A percentile compares a stretch with the other conserved stretches of the same genome.
phyloP scores from a whole-genome alignment of 2,113 vertebrate genomes.

The Polyodon spathula region DNA sequence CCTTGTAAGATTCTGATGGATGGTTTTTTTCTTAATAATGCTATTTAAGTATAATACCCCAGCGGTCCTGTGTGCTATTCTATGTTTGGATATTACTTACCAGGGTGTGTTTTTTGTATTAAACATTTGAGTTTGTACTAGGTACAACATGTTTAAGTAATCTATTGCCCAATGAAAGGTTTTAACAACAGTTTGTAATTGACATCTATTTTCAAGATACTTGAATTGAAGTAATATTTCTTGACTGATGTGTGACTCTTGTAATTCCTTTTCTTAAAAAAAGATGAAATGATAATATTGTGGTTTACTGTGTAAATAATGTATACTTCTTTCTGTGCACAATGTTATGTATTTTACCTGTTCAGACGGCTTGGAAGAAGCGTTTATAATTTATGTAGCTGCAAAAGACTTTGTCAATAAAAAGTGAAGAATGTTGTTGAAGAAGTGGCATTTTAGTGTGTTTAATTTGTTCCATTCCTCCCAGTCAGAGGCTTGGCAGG shows the following conservation, averaged over 20 bases:
- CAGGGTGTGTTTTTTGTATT: constrained; percentile 12
- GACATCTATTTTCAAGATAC: constrained; percentile 32
- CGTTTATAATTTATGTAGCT: constrained; percentile 37
- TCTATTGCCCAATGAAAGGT: constrained; percentile 25
- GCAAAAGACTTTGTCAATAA: constrained; percentile 37
- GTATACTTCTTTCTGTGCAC: constrained; percentile 22
- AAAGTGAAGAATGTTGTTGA: constrained; percentile 28
- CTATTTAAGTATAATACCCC: constrained; percentile 15
- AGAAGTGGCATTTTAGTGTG: no score
- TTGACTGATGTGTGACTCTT: constrained; percentile 31
- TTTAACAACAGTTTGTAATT: constrained; percentile 24
- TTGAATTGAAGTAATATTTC: constrained; percentile 34
- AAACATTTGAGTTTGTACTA: constrained; percentile 50
- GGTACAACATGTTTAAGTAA: constrained; percentile 35
- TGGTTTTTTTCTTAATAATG: constrained; percentile 35
- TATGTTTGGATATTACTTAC: constrained; percentile 21
- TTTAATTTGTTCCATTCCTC: no score
- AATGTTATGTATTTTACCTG: constrained; percentile 38
- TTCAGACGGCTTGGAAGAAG: constrained; percentile 31
- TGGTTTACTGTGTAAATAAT: constrained; percentile 29
- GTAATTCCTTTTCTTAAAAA: constrained; percentile 12
- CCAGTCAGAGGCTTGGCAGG: no score
- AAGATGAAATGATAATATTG: constrained; percentile 15
- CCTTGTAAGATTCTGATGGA: background rate
- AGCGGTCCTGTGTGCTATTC: constrained; percentile 7